Evolutionary conservation across 2,113 vertebrate genomes (phyloP).

Genomic region (Dipodomys stephensi): DNA sequence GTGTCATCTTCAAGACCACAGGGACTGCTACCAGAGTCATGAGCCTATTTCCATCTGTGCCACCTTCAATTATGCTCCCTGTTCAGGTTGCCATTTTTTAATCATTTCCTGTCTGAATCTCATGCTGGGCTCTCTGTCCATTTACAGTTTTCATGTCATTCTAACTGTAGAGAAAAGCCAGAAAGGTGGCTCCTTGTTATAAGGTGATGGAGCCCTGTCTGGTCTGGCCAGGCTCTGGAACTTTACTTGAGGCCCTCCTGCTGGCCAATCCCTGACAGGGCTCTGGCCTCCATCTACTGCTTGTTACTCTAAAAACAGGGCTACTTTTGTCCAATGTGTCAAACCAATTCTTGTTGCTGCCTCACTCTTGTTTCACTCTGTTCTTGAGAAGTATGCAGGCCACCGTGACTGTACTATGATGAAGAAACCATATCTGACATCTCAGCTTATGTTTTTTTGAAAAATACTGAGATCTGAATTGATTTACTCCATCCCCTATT

Average conservation of each 20-base stretch:
- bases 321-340: not conserved
- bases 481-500: not conserved
- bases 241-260: not conserved
- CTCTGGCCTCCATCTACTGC: not conserved
- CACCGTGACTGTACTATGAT: rapidly evolving
- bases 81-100: not conserved
- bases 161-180: not conserved
- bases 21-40: not conserved
- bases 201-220: not conserved
- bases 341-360: not conserved
- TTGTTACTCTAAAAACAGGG: not conserved
- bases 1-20: not conserved
- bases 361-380: not conserved
- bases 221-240: not conserved
- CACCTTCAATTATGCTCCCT: not conserved
- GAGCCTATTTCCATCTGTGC: not conserved
- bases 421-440: not conserved
- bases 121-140: not conserved
- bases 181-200: not conserved
- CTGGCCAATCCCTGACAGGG: not conserved
- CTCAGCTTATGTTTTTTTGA: not conserved
- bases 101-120: not conserved
- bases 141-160: not conserved
- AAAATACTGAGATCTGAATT: too few relatives aligned
- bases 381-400: not conserved